These are phyloP conservation scores for Eudasyphora cyanicolor DNA, from an alignment of 2,888 invertebrate species.

Conservation along the genomic window DNA sequence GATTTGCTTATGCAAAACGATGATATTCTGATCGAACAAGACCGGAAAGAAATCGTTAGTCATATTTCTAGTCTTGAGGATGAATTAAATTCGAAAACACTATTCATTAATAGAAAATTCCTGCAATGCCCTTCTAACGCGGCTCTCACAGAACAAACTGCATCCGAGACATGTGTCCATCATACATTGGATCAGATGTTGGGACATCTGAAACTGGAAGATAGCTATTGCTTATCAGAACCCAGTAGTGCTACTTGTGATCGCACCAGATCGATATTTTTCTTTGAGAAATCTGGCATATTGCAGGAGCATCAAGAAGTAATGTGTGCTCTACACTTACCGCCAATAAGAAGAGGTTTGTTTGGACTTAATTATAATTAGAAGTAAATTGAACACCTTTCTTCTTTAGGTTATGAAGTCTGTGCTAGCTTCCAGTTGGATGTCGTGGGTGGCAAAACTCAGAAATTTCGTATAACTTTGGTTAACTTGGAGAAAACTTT, in stretches of 20 bases:
- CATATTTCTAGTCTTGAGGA: neutral
- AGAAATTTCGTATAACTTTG: slow-evolving; percentile 70
- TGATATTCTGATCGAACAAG: neutral
- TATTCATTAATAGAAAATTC: slow-evolving; percentile 25
- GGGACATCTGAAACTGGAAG: slow-evolving; percentile 70
- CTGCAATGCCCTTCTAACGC: neutral
- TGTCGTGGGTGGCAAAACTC: slow-evolving; percentile 71
- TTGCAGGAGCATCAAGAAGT: slow-evolving; percentile 52
- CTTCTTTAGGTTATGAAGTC: slow-evolving; percentile 46
- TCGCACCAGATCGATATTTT: slow-evolving; percentile 70
- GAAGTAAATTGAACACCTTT: neutral
- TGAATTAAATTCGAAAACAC: slow-evolving; percentile 27
- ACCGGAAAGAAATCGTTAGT: neutral
- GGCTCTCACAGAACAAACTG: slow-evolving; percentile 12
- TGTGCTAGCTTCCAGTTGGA: slow-evolving; percentile 70
- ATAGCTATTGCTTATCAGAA: slow-evolving; percentile 71
- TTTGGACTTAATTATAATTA: slow-evolving; percentile 23
- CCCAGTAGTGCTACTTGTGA: slow-evolving; percentile 72
- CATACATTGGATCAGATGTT: slow-evolving; percentile 66
- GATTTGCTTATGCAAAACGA: neutral
- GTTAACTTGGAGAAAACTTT: slow-evolving; percentile 72
- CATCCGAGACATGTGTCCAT: slow-evolving; percentile 46
- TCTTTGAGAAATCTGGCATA: slow-evolving; percentile 71
- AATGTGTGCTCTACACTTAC: slow-evolving; percentile 66
- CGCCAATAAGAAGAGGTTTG: slow-evolving; percentile 64